phyloP scores from a whole-genome alignment of 1,140 invertebrate species.

The Drosophila watanabei region DNA sequence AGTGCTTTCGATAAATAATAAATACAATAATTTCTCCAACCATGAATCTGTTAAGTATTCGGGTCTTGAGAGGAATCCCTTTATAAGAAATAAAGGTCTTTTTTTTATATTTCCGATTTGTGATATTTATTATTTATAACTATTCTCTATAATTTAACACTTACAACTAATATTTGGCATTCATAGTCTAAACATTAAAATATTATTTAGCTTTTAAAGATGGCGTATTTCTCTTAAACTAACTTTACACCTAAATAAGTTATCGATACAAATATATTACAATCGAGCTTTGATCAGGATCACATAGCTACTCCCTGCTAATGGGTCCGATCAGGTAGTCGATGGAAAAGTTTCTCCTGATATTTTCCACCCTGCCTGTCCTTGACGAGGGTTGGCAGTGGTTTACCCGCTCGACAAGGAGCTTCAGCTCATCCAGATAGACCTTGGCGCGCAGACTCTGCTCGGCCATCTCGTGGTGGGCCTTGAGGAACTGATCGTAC shows the following conservation, averaged over 20 bases:
- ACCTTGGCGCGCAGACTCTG: constrained; percentile 61
- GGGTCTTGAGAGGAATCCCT: background rate
- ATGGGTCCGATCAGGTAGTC: constrained; percentile 64
- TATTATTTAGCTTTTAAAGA: background rate
- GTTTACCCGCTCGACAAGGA: constrained; percentile 41
- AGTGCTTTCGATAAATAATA: no score
- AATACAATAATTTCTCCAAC: no score
- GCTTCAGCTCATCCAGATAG: constrained; percentile 65
- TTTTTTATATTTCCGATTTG: background rate
- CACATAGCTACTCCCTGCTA: constrained; percentile 31
- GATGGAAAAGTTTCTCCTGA: constrained; percentile 64
- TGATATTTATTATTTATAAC: background rate
- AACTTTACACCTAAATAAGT: constrained; percentile 14
- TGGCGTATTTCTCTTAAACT: constrained; percentile 32
- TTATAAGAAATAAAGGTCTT: background rate
- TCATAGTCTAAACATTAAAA: background rate
- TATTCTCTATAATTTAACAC: background rate
- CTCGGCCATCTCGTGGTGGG: constrained; percentile 66
- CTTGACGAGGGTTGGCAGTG: background rate
- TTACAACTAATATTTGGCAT: constrained; percentile 11
- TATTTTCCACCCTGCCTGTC: background rate
- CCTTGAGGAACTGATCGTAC: constrained; percentile 64
- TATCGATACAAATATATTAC: background rate
- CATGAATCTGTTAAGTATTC: background rate
- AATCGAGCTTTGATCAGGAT: constrained; percentile 25